Conservation (phyloP, 2,113 vertebrate species). For the Nerophis lumbriciformis region DNA sequence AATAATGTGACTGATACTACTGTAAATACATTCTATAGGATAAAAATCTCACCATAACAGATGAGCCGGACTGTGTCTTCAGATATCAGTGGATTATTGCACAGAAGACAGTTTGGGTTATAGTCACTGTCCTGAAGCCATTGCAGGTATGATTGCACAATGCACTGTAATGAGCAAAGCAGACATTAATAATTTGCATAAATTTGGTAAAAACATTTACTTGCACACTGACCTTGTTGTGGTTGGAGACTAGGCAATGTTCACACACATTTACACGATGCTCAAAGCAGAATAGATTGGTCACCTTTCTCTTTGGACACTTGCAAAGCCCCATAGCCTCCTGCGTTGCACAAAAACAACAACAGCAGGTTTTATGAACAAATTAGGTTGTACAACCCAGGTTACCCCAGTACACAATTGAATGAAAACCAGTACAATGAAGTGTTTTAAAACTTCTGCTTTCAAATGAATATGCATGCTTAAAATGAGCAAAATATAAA, state of each 20-base stretch:
- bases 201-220: not conserved
- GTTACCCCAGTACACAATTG: too few relatives aligned
- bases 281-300: slow-evolving; percentile 90
- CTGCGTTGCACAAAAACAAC: slow-evolving; percentile 19
- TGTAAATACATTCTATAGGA: not conserved
- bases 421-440: too few relatives aligned
- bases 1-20: not conserved
- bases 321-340: slow-evolving; percentile 87
- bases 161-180: slow-evolving; percentile 70
- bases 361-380: too few relatives aligned
- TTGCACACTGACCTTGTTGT: slow-evolving; percentile 79
- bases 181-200: slow-evolving; percentile 2
- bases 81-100: slow-evolving; percentile 69
- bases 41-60: slow-evolving; percentile 79
- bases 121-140: slow-evolving; percentile 95
- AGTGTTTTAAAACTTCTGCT: too few relatives aligned
- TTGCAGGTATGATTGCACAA: slow-evolving; percentile 89
- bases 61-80: slow-evolving; percentile 82
- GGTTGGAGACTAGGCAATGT: slow-evolving; percentile 87
- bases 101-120: slow-evolving; percentile 83
- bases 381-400: too few relatives aligned
- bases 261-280: slow-evolving; percentile 92
- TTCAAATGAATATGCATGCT: too few relatives aligned
- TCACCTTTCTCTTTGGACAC: slow-evolving; percentile 91
- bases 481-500: too few relatives aligned